Evolutionary conservation across 2,888 invertebrate genomes (phyloP).

Genomic region (Tanypteryx hageni): DNA sequence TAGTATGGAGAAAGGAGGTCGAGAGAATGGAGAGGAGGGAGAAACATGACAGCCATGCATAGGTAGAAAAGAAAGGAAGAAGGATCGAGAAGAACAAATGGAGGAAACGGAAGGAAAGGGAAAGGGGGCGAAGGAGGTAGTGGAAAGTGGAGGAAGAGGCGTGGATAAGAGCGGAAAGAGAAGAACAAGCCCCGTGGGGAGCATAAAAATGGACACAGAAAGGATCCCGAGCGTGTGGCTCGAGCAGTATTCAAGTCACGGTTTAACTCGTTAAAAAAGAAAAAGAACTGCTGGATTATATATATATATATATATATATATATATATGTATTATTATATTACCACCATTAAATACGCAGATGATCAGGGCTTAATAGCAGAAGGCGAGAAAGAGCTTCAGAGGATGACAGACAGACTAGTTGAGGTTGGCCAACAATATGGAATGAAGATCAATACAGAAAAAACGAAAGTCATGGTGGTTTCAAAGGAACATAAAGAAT

Average conservation of each 20-base stretch:
- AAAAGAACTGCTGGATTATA: not conserved
- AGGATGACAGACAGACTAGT: too few species aligned
- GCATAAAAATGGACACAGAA: constrained; percentile 25
- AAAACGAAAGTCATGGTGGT: too few species aligned
- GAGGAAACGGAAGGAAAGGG: not conserved
- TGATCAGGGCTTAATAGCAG: too few species aligned
- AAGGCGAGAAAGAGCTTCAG: too few species aligned
- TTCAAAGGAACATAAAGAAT: too few species aligned
- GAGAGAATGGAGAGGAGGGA: constrained; percentile 65
- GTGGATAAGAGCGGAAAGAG: not conserved
- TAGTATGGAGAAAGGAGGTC: constrained; percentile 13
- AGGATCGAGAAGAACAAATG: constrained; percentile 27
- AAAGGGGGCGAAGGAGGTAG: not conserved
- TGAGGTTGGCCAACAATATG: too few species aligned
- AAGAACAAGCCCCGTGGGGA: constrained; percentile 9
- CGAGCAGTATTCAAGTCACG: not conserved
- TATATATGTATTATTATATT: not conserved
- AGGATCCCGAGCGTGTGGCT: not conserved
- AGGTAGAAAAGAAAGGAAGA: not conserved
- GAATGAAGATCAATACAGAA: too few species aligned
- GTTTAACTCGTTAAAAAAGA: not conserved
- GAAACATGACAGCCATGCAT: constrained; percentile 14
- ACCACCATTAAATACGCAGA: too few species aligned
- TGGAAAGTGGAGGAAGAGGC: not conserved
- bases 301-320: not conserved